Percentiles rank a stretch among this genome's conserved stretches.
These are phyloP conservation scores for Ciona savignyi DNA, from an alignment of 23 tunicate species.

Conservation along the genomic window DNA sequence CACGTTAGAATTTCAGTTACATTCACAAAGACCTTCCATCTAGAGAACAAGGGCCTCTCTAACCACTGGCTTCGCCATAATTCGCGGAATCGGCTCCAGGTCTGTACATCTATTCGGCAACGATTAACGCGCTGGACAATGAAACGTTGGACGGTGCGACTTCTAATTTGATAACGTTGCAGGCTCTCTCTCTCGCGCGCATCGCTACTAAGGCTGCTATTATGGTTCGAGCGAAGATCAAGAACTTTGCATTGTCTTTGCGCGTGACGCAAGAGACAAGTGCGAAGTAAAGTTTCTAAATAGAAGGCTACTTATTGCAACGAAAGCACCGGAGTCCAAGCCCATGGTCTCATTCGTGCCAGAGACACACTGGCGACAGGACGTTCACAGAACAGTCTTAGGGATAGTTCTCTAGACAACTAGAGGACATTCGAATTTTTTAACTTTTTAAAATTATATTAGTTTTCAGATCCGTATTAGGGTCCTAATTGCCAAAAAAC, in stretches of 20 bases:
- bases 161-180: neutral
- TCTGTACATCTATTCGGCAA: neutral
- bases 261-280: neutral
- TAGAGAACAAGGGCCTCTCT: neutral
- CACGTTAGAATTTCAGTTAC: neutral
- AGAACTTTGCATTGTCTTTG: neutral
- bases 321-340: neutral
- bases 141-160: neutral
- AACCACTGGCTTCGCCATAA: neutral
- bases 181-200: neutral
- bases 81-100: neutral
- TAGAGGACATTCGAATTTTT: neutral
- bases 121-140: neutral
- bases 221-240: neutral
- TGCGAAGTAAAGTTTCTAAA: neutral
- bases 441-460: too few relatives aligned
- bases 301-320: constrained; percentile 1
- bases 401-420: neutral
- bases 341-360: neutral
- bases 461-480: neutral
- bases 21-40: neutral
- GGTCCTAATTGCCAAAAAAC: neutral
- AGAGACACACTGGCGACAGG: neutral
- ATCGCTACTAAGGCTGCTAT: neutral
- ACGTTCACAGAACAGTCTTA: neutral